A percentile compares a stretch with the other conserved stretches of the same genome.
Conservation (phyloP, 1,140 invertebrate species). For the Drosophila lacertosa region DNA sequence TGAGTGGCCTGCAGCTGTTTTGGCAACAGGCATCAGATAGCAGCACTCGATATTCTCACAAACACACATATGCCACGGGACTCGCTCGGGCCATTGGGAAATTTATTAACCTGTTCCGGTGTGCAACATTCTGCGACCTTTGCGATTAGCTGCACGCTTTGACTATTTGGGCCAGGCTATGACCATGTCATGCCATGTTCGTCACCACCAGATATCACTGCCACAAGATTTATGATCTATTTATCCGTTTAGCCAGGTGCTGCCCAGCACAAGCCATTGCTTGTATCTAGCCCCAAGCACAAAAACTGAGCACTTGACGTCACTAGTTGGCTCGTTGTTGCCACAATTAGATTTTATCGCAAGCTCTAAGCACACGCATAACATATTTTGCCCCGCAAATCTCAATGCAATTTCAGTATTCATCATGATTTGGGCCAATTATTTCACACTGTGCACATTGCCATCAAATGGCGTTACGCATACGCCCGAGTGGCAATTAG, state of each 20-base stretch:
- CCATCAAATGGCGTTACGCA: constrained; percentile 48
- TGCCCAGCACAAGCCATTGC: background rate
- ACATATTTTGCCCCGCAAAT: constrained; percentile 46
- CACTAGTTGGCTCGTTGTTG: constrained; percentile 6
- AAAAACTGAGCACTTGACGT: constrained; percentile 14
- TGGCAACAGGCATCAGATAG: constrained; percentile 14
- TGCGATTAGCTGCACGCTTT: constrained; percentile 54
- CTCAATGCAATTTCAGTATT: constrained; percentile 69
- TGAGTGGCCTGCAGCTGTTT: constrained; percentile 40
- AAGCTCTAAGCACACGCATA: constrained; percentile 48
- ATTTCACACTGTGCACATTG: constrained; percentile 42
- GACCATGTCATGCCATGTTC: constrained; percentile 13
- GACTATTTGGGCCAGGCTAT: constrained; percentile 15
- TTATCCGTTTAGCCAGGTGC: background rate
- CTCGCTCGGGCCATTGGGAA: constrained; percentile 53
- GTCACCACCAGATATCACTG: constrained; percentile 18
- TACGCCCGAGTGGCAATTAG: constrained; percentile 46
- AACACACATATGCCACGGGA: constrained; percentile 41
- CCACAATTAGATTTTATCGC: background rate
- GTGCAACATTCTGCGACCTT: constrained; percentile 57
- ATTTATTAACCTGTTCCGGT: constrained; percentile 81
- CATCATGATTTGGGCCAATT: constrained; percentile 39
- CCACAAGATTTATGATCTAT: constrained; percentile 38
- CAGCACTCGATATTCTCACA: constrained; percentile 34
- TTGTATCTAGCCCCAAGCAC: no score